Base-by-base conservation (phyloP, 2,113 vertebrate genomes). In the Dolichotis patagonum region DNA sequence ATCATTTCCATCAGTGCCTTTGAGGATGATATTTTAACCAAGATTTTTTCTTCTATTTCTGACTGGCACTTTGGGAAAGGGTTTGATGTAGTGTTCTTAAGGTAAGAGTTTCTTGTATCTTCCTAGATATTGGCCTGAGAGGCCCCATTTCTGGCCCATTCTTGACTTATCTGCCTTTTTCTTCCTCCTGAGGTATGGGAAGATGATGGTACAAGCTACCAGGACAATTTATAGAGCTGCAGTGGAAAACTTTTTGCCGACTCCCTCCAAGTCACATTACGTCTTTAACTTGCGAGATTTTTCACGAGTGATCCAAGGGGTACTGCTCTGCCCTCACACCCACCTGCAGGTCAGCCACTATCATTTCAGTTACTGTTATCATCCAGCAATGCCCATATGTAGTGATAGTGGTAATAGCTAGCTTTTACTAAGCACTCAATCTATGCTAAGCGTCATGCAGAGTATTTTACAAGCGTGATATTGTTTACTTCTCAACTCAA, bases 261-360 rank as follows among this genome's bases (percentile, higher is more conserved):
- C 99, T 32, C 99, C 99, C 87, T 99, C 99, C 2, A 99, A 99
- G 98, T 99, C 99, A 56, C 99, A 99, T 97, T 99, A 99, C 49
- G 98, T 99, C 96, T 99, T 99, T 96, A 99, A 99, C 96, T 98
- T 99, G 22, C 97, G 99, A 32, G 99, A 99, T 97, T 99, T 99
- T 97, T 98, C 99, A 81, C 98, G 99, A 30, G 99, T 99, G 86
- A 99, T 99, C 85, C 98, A 98, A 91, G 99, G 99, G 38, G 99
- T 99, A 30, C 98, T 99, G 77, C 98, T 99, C 30, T 99, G 99
- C 93, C 99, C 99, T 83, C 97, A 98, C 88, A 99, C 99, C n/a
- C 99, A 99, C 98, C 97, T 99, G 92, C 98, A 99, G 99, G 99
- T 99, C 98, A 98, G 98, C 90, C 91, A 1, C 73, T 78, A 5